A percentile compares a stretch with the other conserved stretches of the same genome.
phyloP scores from a whole-genome alignment of 2,113 vertebrate genomes.

The Upupa epops region DNA sequence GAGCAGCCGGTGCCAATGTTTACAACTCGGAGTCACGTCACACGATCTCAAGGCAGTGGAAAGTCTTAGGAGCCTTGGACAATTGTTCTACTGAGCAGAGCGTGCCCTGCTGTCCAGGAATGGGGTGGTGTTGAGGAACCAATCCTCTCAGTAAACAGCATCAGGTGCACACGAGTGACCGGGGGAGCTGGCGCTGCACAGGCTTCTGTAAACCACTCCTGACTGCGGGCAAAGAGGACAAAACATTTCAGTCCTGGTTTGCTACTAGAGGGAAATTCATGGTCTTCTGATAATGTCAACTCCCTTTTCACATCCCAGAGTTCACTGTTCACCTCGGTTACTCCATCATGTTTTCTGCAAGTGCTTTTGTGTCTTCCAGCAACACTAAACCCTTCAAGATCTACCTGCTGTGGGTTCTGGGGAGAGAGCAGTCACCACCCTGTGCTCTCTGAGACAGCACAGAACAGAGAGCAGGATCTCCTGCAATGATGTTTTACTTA shows the following conservation, averaged over 20 bases:
- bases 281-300: neutral
- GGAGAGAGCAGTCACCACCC: neutral
- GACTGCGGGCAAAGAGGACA: neutral
- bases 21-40: slow-evolving; percentile 53
- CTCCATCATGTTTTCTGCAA: neutral
- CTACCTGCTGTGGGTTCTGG: neutral
- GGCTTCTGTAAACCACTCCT: neutral
- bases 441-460: rapidly evolving
- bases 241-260: neutral
- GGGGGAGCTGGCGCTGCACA: neutral
- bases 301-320: neutral
- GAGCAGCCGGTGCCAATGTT: slow-evolving; percentile 54
- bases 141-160: neutral
- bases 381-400: neutral
- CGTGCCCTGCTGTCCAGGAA: neutral
- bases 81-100: slow-evolving; percentile 40
- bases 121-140: neutral
- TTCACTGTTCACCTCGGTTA: neutral
- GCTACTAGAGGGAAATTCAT: neutral
- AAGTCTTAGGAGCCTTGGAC: slow-evolving; percentile 37
- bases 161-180: neutral
- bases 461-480: neutral
- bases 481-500: neutral
- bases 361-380: neutral
- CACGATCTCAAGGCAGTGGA: slow-evolving; percentile 24